phyloP scores from a whole-genome alignment of 2,797 vertebrate species.

The Cirrhinus molitorella region DNA sequence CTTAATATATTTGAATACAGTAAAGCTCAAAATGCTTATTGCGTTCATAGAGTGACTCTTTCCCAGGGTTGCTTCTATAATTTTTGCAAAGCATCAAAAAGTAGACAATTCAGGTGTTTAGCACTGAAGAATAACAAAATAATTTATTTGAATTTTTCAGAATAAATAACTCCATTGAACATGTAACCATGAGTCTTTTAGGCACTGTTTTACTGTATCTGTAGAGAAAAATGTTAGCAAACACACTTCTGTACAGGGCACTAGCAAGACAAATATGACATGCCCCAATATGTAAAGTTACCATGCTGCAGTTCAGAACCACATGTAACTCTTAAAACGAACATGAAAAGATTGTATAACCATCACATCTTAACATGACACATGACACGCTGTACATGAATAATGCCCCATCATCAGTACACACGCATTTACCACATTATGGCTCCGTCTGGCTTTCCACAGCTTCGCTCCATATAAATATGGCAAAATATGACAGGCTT shows the following conservation, averaged over 20 bases:
- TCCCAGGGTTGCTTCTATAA: too few relatives aligned
- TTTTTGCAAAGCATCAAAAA: not conserved
- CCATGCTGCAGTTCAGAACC: conserved; percentile 55
- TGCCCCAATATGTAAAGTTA: conserved; percentile 52
- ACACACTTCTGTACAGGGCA: conserved; percentile 41
- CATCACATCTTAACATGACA: conserved; percentile 39
- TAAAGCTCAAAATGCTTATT: too few relatives aligned
- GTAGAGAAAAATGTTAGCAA: conserved; percentile 42
- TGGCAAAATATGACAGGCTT: conserved; percentile 20
- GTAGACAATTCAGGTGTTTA: not conserved
- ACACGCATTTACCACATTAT: conserved; percentile 4
- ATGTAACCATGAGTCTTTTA: conserved; percentile 50
- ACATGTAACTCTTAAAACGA: conserved; percentile 54
- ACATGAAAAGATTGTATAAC: conserved; percentile 51
- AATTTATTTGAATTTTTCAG: conserved; percentile 54
- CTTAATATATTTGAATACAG: too few relatives aligned
- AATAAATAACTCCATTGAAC: conserved; percentile 53
- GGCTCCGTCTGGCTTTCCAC: not conserved
- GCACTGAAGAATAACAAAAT: conserved; percentile 53
- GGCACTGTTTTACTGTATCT: conserved; percentile 55
- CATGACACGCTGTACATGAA: conserved; percentile 32
- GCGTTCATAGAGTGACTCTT: too few relatives aligned
- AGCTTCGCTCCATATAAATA: conserved; percentile 7
- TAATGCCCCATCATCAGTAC: conserved; percentile 17
- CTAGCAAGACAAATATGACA: conserved; percentile 52